A percentile compares a stretch with the other conserved stretches of the same genome.
Evolutionary conservation across 2,113 vertebrate species (phyloP).

Genomic region (Hystrix cristata): DNA sequence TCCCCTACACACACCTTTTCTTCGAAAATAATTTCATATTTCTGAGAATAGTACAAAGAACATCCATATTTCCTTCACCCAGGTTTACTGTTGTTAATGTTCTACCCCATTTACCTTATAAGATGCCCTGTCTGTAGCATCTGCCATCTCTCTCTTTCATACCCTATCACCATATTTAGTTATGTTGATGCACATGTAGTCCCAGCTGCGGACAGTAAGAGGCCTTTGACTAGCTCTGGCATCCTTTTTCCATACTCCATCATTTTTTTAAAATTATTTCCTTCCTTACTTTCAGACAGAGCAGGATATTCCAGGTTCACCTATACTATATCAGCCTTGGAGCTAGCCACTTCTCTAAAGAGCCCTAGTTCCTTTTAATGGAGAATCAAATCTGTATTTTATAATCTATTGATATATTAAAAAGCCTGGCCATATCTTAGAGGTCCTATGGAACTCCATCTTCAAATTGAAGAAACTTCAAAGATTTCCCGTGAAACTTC

Average conservation of each 20-base stretch:
- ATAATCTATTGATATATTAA: slow-evolving; percentile 28
- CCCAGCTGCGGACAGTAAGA: background rate
- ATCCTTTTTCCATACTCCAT: background rate
- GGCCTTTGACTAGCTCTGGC: background rate
- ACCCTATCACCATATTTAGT: background rate
- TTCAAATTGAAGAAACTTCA: background rate
- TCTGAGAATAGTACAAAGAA: background rate
- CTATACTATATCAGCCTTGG: fast-evolving
- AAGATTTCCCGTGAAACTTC: background rate
- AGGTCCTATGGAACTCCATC: background rate
- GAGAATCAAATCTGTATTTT: background rate
- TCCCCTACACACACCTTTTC: background rate
- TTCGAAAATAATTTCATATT: background rate
- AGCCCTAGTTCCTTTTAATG: background rate
- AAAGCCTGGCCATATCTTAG: background rate
- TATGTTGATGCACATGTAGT: background rate
- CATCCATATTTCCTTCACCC: background rate
- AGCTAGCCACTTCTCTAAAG: background rate
- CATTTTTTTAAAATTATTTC: background rate
- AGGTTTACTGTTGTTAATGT: background rate
- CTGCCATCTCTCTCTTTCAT: background rate
- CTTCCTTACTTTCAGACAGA: background rate
- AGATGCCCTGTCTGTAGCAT: background rate
- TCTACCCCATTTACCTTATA: background rate
- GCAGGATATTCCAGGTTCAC: background rate